Evolutionary conservation across 2,888 invertebrate species (phyloP).

Genomic region (Caenorhabditis uteleia): DNA sequence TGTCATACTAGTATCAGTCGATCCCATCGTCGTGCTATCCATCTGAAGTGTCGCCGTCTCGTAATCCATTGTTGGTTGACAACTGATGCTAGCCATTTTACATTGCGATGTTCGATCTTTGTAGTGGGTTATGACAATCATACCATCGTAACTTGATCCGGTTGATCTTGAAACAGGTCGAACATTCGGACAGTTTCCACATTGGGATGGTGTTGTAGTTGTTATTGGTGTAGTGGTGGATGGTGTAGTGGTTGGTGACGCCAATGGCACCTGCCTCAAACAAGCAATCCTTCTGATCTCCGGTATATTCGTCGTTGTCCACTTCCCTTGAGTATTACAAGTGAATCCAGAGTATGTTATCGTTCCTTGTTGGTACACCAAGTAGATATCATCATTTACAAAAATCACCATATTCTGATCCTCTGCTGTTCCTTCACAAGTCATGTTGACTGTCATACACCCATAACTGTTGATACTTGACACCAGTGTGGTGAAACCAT

Average conservation of each 20-base stretch:
- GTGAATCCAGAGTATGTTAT: too few relatives aligned
- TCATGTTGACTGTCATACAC: conserved; percentile 10
- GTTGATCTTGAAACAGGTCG: conserved; percentile 9
- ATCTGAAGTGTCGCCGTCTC: conserved; percentile 18
- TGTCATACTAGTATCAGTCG: background rate
- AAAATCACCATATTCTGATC: background rate
- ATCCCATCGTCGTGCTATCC: conserved; percentile 1
- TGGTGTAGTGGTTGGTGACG: too few relatives aligned
- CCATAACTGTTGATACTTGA: conserved; percentile 20
- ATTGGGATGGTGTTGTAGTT: conserved; percentile 8
- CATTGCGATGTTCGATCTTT: conserved; percentile 18
- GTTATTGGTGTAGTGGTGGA: conserved; percentile 3
- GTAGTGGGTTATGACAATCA: conserved; percentile 42
- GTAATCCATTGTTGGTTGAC: conserved; percentile 25
- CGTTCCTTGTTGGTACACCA: too few relatives aligned
- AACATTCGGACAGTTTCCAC: conserved; percentile 20
- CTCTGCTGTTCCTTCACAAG: conserved; percentile 20
- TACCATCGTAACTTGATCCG: conserved; percentile 36
- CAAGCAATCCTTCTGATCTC: conserved; percentile 12
- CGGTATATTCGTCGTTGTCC: conserved; percentile 14
- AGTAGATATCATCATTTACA: too few relatives aligned
- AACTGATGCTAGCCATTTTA: conserved; percentile 19
- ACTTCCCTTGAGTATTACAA: conserved; percentile 29
- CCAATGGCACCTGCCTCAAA: too few relatives aligned
- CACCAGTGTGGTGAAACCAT: conserved; percentile 24